Conservation (phyloP, 2,888 invertebrate genomes). For the Philaethria dido region DNA sequence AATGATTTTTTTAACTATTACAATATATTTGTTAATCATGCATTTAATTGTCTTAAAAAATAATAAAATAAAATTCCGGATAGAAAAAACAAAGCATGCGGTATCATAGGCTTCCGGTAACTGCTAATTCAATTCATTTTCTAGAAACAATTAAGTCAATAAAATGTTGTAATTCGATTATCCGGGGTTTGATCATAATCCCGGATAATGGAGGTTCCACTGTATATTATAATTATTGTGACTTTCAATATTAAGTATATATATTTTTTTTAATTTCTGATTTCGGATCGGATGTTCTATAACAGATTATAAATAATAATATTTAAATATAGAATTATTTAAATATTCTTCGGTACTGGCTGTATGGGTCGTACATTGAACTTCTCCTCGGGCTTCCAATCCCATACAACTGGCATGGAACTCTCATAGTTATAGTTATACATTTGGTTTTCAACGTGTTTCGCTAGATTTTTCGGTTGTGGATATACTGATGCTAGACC, state of each 20-base stretch:
- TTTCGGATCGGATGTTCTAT: neutral
- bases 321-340: neutral
- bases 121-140: no score
- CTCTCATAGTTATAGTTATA: conserved; percentile 91
- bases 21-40: no score
- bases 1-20: no score
- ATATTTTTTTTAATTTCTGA: neutral
- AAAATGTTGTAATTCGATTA: no score
- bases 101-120: no score
- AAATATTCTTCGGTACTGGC: conserved; percentile 77
- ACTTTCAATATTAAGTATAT: conserved; percentile 1
- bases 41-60: no score
- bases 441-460: conserved; percentile 88
- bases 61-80: no score
- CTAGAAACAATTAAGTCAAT: no score
- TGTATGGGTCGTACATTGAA: conserved; percentile 74
- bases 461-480: conserved; percentile 89
- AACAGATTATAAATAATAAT: neutral
- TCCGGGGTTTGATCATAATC: no score
- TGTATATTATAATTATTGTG: conserved; percentile 1
- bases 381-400: conserved; percentile 82
- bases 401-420: conserved; percentile 88
- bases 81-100: no score
- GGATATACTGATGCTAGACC: conserved; percentile 94
- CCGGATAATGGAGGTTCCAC: no score